A percentile compares a stretch with the other conserved stretches of the same genome.
Evolutionary conservation across 2,888 invertebrate genomes (phyloP).

Genomic region (Mactromeris polynyma): DNA sequence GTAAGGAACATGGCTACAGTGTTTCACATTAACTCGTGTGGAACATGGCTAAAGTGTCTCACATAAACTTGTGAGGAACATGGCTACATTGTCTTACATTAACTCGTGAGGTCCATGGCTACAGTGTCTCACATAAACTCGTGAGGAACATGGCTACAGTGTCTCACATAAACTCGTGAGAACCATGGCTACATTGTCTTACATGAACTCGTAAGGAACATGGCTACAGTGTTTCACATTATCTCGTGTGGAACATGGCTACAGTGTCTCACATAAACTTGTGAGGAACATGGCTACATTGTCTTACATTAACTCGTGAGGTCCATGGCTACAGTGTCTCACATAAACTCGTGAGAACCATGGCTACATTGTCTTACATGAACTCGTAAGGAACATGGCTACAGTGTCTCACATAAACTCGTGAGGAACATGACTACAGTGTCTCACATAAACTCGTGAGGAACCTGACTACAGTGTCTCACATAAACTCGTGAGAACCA

Average conservation of each 20-base stretch:
- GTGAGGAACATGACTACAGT: neutral
- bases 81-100: too few relatives aligned
- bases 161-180: too few relatives aligned
- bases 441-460: neutral
- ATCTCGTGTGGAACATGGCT: neutral
- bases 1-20: neutral
- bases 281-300: neutral
- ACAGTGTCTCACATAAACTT: neutral
- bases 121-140: too few relatives aligned
- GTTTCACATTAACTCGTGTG: neutral
- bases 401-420: neutral
- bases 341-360: neutral
- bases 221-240: neutral
- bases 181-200: too few relatives aligned
- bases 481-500: neutral
- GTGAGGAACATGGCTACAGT: too few relatives aligned
- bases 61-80: too few relatives aligned
- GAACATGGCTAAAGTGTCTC: neutral
- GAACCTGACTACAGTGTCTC: neutral
- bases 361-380: neutral
- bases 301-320: too few relatives aligned
- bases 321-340: neutral
- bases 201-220: neutral
- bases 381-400: neutral
- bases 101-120: too few relatives aligned